These are phyloP conservation scores for Charina bottae DNA, from an alignment of 2,113 vertebrate genomes.

Conservation along the genomic window DNA sequence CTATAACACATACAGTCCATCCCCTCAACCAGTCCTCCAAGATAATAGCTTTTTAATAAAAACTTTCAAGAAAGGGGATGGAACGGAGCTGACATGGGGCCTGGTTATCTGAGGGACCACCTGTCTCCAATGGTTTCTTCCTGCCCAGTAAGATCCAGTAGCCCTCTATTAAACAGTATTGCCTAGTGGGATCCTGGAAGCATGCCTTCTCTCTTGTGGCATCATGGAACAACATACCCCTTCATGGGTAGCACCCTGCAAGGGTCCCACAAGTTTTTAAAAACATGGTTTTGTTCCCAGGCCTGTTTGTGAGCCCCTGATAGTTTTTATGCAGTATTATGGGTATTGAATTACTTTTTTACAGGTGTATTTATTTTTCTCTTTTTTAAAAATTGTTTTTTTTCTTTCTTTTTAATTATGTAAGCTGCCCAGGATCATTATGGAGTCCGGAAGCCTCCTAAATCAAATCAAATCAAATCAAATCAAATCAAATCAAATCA, in stretches of 20 bases:
- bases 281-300: not conserved
- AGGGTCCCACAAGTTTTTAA: not conserved
- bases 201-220: not conserved
- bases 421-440: not conserved
- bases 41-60: not conserved
- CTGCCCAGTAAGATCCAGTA: not conserved
- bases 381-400: not conserved
- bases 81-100: not conserved
- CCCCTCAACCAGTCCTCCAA: not conserved
- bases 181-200: not conserved
- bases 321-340: not conserved
- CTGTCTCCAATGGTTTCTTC: not conserved
- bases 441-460: not conserved
- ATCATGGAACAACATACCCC: not conserved
- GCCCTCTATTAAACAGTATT: not conserved
- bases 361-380: not conserved
- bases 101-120: not conserved
- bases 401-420: not conserved
- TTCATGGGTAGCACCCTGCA: not conserved
- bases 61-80: not conserved
- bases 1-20: not conserved
- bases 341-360: not conserved
- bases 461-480: not conserved
- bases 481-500: too few species aligned
- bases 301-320: not conserved